Evolutionary conservation across 2,797 vertebrate genomes (phyloP), one percentile per base, ranked within the genome.

Genomic region (Pempheris klunzingeri): DNA sequence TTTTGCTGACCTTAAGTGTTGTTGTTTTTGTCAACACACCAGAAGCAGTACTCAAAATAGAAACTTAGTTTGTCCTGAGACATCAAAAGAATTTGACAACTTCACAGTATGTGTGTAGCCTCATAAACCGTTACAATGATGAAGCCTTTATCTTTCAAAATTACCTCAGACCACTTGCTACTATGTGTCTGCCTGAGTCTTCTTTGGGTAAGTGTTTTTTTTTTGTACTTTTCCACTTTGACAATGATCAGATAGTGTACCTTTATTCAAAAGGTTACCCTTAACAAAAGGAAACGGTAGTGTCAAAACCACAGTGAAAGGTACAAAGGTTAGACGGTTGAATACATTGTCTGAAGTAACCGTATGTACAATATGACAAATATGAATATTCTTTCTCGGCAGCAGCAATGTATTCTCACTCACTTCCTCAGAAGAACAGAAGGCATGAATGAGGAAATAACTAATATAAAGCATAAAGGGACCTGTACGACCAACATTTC

Each of bases 151-250:
- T 64, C 63, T 65, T 71, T 80, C 43, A 84, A 55, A 78, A 77
- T 85, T 72, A 74, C 26, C 49, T 36, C 58, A 24, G 30, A 73
- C 63, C 36, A 24, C 38, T 68, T 87, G 58, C 30, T 92, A 63
- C 61, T 90, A 49, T 81, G 59, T 20, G 38, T 92, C 66, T 84
- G 68, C 72, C 61, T 88, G 43, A 72, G 30, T 81, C 82, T 74
- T 3, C 63, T 92, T 5, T 83, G 75, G 93, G 95, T 95, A 92
- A 94, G 94, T 88, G 9, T 47, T 53, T 59, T 34, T 77, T 39
- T 30, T 72, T n/a, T n/a, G n/a, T 39, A 7, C 17, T 10, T 1
- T 32, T 74, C 13, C 12, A 0, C 34, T 61, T 71, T 46, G 17
- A 68, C 60, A 20, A n/a, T 55, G 8, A 39, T 84, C 54, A 79